phyloP scores from a whole-genome alignment of 1,140 invertebrate genomes.

The Achroia grisella region DNA sequence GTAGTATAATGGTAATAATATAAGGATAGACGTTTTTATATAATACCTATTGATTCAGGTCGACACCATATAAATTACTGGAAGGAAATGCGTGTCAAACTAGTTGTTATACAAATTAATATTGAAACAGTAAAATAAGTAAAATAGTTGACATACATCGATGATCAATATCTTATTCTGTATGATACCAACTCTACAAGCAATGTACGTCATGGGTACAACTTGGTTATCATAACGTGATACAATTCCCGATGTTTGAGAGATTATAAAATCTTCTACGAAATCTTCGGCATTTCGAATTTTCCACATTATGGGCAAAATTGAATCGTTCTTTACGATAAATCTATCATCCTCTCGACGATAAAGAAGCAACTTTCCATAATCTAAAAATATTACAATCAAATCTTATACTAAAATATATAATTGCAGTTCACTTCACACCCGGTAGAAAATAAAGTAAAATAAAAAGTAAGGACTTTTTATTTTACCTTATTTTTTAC shows the following conservation, averaged over 20 bases:
- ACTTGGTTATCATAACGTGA: constrained; percentile 53
- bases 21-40: too few relatives aligned
- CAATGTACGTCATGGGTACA: constrained; percentile 56
- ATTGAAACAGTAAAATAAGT: background rate
- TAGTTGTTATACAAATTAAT: too few relatives aligned
- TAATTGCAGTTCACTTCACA: too few relatives aligned
- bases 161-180: constrained; percentile 38
- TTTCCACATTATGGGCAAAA: constrained; percentile 60
- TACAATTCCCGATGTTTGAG: constrained; percentile 43
- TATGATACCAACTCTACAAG: constrained; percentile 53
- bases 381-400: constrained; percentile 48
- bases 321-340: constrained; percentile 65
- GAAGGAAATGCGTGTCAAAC: too few relatives aligned
- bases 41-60: too few relatives aligned
- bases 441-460: too few relatives aligned
- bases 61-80: too few relatives aligned
- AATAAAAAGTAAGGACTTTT: too few relatives aligned
- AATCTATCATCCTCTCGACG: constrained; percentile 57
- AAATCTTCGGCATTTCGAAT: constrained; percentile 55
- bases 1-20: too few relatives aligned
- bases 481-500: too few relatives aligned
- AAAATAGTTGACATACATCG: constrained; percentile 37
- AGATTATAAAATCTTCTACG: constrained; percentile 55
- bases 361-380: constrained; percentile 54
- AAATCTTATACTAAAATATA: too few relatives aligned